Evolutionary conservation across 2,888 invertebrate species (phyloP), one percentile per base, ranked within the genome.

Genomic region (Tenthredo notha): DNA sequence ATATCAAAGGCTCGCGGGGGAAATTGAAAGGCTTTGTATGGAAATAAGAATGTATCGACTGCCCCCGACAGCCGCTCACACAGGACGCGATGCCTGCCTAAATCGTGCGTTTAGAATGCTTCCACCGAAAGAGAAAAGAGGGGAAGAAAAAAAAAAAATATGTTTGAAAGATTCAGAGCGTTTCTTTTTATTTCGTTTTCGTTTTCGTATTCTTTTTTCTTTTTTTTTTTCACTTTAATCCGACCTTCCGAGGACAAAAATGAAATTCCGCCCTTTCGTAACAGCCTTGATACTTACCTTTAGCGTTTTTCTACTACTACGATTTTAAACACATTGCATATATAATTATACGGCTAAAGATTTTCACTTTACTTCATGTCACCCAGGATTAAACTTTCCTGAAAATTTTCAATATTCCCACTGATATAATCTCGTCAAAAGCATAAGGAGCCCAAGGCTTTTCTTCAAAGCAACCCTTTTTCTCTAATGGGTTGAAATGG

Each of bases 1-100:
- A 91, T 92, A 91, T 91, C 91, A 91, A 91, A 91, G 91, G 90
- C 90, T 89, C 88, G 88, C 90, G 89, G 90, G 90, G 90, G 92
- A 92, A 92, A 92, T 92, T 92, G 91, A 92, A 92, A 92, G 91
- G 92, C 92, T 92, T 92, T 92, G 92, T 92, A 89, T 88, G 89
- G 90, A 91, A 92, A 92, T 92, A 90, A 91, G 91, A 92, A 92
- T 91, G 91, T 91, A 91, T 91, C 90, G 90, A 90, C 91, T 91
- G 88, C 88, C 89, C 89, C 86, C 89, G 88, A 89, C 90, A 89
- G 88, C 90, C 87, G 89, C 89, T 90, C 88, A 87, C 85, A 82
- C 86, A 84, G 86, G 86, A 90, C 88, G 87, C 88, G 67, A 67
- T 83, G 65, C 70, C 67, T 83, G 47, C 70, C 83, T 70, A 83